Percentiles rank a stretch among this genome's conserved stretches.
These are phyloP conservation scores for Gymnocypris eckloni DNA, from an alignment of 2,797 vertebrate genomes.

Conservation along the genomic window DNA sequence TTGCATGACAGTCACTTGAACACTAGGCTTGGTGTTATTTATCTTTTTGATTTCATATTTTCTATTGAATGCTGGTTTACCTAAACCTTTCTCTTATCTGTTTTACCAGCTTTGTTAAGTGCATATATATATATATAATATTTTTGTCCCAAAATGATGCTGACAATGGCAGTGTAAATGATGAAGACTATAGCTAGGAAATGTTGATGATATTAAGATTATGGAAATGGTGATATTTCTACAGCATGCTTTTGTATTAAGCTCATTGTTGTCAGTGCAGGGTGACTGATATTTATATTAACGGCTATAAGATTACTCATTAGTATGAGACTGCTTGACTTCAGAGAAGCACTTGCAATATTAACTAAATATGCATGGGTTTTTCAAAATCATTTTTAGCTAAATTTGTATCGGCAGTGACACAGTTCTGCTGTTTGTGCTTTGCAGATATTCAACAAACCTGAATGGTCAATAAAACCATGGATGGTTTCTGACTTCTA, in stretches of 20 bases:
- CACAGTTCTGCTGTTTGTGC: slow-evolving; percentile 28
- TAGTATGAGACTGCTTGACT: slow-evolving; percentile 49
- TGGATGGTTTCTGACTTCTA: slow-evolving; percentile 3
- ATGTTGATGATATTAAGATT: slow-evolving; percentile 60
- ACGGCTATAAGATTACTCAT: slow-evolving; percentile 37
- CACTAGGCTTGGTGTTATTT: slow-evolving; percentile 68
- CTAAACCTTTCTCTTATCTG: slow-evolving; percentile 72
- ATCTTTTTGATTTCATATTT: slow-evolving; percentile 68
- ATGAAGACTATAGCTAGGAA: slow-evolving; percentile 55
- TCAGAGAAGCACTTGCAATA: slow-evolving; percentile 48
- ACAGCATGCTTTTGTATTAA: slow-evolving; percentile 74
- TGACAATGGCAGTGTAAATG: slow-evolving; percentile 63
- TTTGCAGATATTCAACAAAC: slow-evolving; percentile 31
- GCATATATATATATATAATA: slow-evolving; percentile 68
- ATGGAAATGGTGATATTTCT: slow-evolving; percentile 67
- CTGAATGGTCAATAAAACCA: slow-evolving; percentile 10
- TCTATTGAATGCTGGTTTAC: slow-evolving; percentile 80
- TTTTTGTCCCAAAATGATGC: slow-evolving; percentile 76
- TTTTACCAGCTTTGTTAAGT: slow-evolving; percentile 79
- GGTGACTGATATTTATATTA: slow-evolving; percentile 53
- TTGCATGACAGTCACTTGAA: slow-evolving; percentile 77
- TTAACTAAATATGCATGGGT: slow-evolving; percentile 31
- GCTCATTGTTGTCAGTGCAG: slow-evolving; percentile 75
- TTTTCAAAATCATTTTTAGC: slow-evolving; percentile 1
- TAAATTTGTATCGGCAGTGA: slow-evolving; percentile 11